These are phyloP conservation scores for Amphilophus citrinellus DNA, from an alignment of 2,113 vertebrate species.

Conservation along the genomic window DNA sequence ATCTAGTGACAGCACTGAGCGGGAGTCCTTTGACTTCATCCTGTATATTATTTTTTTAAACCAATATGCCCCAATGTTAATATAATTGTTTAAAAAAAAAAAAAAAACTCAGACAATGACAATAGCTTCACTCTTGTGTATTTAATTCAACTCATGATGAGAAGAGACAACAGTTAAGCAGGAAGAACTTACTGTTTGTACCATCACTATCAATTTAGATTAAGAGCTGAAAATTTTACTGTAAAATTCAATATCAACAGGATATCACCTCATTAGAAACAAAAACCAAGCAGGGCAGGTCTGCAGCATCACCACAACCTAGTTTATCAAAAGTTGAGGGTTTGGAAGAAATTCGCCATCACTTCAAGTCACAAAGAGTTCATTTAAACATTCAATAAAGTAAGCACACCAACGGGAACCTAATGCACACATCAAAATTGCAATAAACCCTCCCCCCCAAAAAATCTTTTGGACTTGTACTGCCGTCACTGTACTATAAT, in stretches of 20 bases:
- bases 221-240: slow-evolving; percentile 43
- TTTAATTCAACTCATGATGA: slow-evolving; percentile 51
- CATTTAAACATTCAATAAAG: slow-evolving; percentile 55
- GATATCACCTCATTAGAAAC: slow-evolving; percentile 51
- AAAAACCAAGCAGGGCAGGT: slow-evolving; percentile 27
- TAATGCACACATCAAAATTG: slow-evolving; percentile 40
- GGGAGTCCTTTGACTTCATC: neutral
- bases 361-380: slow-evolving; percentile 63
- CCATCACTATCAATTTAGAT: slow-evolving; percentile 23
- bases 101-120: neutral
- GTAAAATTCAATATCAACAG: slow-evolving; percentile 44
- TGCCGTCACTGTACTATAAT: slow-evolving; percentile 50
- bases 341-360: slow-evolving; percentile 37
- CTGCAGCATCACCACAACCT: slow-evolving; percentile 31
- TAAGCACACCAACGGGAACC: slow-evolving; percentile 52
- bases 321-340: slow-evolving; percentile 27
- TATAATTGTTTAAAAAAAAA: neutral
- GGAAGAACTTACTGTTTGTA: slow-evolving; percentile 34
- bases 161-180: slow-evolving; percentile 51
- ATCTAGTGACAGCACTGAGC: neutral
- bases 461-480: slow-evolving; percentile 26
- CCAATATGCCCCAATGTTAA: too few species aligned
- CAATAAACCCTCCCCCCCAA: slow-evolving; percentile 7
- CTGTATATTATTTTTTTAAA: neutral
- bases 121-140: slow-evolving; percentile 21